Evolutionary conservation across 2,113 vertebrate species (phyloP).

Genomic region (Taurulus bubalis): DNA sequence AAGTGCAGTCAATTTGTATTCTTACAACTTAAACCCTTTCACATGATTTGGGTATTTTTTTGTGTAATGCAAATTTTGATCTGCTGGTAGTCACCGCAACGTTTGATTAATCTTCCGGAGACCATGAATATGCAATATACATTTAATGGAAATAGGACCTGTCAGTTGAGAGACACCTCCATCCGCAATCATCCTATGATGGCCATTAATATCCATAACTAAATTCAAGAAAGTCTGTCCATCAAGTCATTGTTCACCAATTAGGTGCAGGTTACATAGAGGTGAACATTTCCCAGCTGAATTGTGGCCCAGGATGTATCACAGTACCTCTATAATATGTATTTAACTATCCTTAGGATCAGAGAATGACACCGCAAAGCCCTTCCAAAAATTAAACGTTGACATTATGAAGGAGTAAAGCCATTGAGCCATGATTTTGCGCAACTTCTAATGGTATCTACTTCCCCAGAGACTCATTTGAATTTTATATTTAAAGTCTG

Average conservation of each 20-base stretch:
- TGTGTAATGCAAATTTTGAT: background rate
- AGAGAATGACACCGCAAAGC: conserved; percentile 47
- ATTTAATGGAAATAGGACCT: background rate
- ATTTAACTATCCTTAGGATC: conserved; percentile 63
- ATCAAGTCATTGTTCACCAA: conserved; percentile 55
- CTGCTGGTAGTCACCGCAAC: background rate
- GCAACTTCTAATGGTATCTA: conserved; percentile 43
- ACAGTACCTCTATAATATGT: conserved; percentile 47
- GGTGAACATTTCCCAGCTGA: conserved; percentile 64
- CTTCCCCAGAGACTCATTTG: conserved; percentile 38
- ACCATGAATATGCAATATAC: background rate
- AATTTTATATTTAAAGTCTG: conserved; percentile 44
- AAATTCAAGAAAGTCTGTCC: background rate
- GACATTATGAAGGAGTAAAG: conserved; percentile 41
- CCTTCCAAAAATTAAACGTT: conserved; percentile 33
- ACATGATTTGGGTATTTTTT: background rate
- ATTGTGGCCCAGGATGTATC: conserved; percentile 53
- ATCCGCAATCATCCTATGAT: background rate
- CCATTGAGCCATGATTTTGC: conserved; percentile 44
- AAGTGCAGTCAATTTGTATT: too few relatives aligned
- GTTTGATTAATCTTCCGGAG: background rate
- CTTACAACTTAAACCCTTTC: background rate
- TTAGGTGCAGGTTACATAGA: conserved; percentile 55
- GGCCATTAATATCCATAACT: background rate
- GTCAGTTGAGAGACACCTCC: background rate